Conservation (phyloP, 1,140 invertebrate genomes). For the Lepidurus couesii region DNA sequence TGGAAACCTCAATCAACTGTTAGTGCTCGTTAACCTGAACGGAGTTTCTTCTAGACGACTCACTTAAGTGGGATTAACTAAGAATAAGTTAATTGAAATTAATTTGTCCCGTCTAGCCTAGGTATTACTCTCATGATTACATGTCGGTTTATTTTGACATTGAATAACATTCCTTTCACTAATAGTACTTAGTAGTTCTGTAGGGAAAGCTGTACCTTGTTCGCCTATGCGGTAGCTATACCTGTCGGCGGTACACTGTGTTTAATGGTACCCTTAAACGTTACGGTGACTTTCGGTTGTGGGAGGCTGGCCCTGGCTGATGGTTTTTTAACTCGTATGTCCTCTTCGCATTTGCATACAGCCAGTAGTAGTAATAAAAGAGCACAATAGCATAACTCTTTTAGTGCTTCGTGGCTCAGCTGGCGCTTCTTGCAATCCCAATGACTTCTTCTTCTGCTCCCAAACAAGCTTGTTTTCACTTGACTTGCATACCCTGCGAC, state of each 20-base stretch:
- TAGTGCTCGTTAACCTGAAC: no score
- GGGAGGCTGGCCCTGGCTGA: slow-evolving; percentile 1
- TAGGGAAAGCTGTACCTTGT: not conserved
- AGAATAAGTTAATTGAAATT: no score
- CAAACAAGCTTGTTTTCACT: no score
- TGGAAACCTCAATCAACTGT: no score
- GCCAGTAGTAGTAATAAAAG: slow-evolving; percentile 11
- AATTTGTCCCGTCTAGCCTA: no score
- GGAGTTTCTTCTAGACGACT: no score
- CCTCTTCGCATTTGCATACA: not conserved
- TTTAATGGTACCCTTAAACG: not conserved
- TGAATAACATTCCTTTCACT: no score
- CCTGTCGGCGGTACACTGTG: not conserved
- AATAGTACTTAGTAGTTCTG: no score
- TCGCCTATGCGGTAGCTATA: not conserved
- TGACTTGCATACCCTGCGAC: no score
- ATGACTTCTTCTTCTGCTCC: not conserved
- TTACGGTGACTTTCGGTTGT: not conserved
- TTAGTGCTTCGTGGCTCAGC: not conserved
- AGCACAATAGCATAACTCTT: not conserved
- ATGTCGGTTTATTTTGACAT: no score
- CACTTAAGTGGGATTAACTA: no score
- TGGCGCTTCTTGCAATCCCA: not conserved
- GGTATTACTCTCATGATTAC: no score
- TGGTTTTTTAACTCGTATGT: not conserved